phyloP scores from a whole-genome alignment of 2,888 invertebrate species.

The Nomada ruficornis region DNA sequence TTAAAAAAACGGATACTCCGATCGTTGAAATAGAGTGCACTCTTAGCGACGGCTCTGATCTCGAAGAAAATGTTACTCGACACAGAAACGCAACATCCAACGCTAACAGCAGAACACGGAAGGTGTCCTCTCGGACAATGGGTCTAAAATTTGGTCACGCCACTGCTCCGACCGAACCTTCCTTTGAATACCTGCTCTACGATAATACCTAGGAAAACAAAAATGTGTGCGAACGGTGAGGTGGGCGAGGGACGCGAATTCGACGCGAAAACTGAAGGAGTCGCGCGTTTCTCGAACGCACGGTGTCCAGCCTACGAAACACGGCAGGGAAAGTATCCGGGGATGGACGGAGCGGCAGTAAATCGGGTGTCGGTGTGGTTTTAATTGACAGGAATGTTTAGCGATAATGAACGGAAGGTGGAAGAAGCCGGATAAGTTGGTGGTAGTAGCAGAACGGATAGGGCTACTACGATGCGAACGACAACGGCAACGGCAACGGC shows the following conservation, averaged over 20 bases:
- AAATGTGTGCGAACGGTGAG: neutral
- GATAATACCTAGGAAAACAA: neutral
- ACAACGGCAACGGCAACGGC: slow-evolving; percentile 18
- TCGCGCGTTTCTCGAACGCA: neutral
- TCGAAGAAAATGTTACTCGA: neutral
- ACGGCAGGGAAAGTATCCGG: slow-evolving; percentile 9
- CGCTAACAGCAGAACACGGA: too few relatives aligned
- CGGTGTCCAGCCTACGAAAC: slow-evolving; percentile 39
- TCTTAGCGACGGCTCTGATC: slow-evolving; percentile 20
- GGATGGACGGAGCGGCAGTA: slow-evolving; percentile 67
- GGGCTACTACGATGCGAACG: slow-evolving; percentile 37
- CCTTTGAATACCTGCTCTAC: neutral
- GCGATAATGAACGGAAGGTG: slow-evolving; percentile 81
- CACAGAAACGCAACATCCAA: neutral
- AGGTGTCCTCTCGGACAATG: too few relatives aligned
- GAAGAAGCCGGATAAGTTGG: slow-evolving; percentile 63
- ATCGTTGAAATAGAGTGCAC: slow-evolving; percentile 60
- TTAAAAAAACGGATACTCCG: slow-evolving; percentile 58
- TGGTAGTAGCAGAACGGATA: slow-evolving; percentile 44
- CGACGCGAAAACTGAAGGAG: slow-evolving; percentile 1
- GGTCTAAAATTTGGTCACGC: too few relatives aligned
- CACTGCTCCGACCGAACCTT: too few relatives aligned
- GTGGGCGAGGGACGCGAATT: neutral
- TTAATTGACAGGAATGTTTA: slow-evolving; percentile 84
- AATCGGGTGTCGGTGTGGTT: slow-evolving; percentile 80